Base-by-base conservation (phyloP, 2,797 vertebrate genomes). In the Diplodus sargus region DNA sequence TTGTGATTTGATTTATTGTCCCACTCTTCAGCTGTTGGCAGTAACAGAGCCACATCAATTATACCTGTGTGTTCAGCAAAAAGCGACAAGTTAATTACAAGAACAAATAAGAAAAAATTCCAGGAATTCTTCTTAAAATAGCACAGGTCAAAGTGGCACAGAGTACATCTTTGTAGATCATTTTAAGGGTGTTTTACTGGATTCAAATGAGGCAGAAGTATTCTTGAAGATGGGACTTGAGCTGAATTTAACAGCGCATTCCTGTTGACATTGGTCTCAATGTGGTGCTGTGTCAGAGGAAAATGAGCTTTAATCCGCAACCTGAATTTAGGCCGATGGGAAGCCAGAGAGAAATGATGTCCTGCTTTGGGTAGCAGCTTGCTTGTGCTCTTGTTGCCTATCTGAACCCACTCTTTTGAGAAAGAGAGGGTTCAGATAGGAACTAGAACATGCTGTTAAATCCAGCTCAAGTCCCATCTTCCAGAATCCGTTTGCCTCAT, bases 1-100 rank as follows among this genome's bases (percentile, higher is more conserved):
- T 70, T 83, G 23, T 75, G 82, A 87, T 90, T 89, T 91, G 90
- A 87, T 85, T 79, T 87, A 90, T 82, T 25, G 64, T 74, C 45
- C 51, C 49, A n/a, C 28, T 80, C 48, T 45, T 66, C 78, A 78
- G 85, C 88, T 89, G 63, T 67, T 83, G 85, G 87, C 85, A 79
- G 68, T 67, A 79, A 79, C 74, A 66, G n/a, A 45, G 53, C 30
- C 67, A 69, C 78, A 87, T 89, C 70, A 89, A 89, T 84, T 82
- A 84, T 42, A 83, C 64, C 75, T 39, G 47, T 62, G 67, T 80
- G 83, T 80, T 84, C 81, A 73, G 76, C 74, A 80, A 52, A 86
- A 85, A 80, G 72, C 16, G 69, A 87, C 81, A 88, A 84, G 77
- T 74, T 85, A 82, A 90, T 86, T 91, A 88, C 65, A 67, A 77